Base-by-base conservation (phyloP, 2,888 invertebrate species). In the Linnaemya vulpina region DNA sequence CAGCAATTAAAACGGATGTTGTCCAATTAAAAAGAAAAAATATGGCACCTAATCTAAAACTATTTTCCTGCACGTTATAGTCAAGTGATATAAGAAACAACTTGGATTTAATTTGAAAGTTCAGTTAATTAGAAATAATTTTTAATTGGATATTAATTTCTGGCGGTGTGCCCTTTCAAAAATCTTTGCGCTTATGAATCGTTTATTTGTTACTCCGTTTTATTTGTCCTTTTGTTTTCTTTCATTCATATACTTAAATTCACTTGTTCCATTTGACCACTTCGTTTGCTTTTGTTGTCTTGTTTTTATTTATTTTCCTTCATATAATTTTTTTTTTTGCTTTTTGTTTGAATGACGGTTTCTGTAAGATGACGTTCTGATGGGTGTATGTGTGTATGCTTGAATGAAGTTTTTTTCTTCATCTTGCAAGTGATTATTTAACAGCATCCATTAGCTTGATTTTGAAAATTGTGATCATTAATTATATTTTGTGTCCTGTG, bases 371-470 rank as follows among this genome's bases (percentile, higher is more conserved):
- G 25, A 11, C 43, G 58, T 49, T 65, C 71, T 49, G 73, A 79
- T 73, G 65, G 79, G 46, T 73, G n/a, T 78, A 79, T 73, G 65
- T 73, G 46, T 73, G n/a, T 78, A 63, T 30, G 65, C 20, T 58
- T 70, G 40, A 75, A 63, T 82, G 38, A 53, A 62, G 43, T 60
- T 63, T 68, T 0, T 40, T 10, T 63, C 13, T 17, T 8, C 1
- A n/a, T 17, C 20, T 49, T 62, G 49, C 11, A 63, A 63, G 74
- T 82, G 81, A 85, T 85, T 85, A 85, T 85, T 85, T 78, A 70
- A 85, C 78, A 78, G 74, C 84, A 85, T 82, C 81, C 84, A 85
- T 85, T 85, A 85, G 84, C 84, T 78, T 81, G 74, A 85, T 82
- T 85, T 85, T 85, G 78, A 78, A 85, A 85, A 78, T 82, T 78